Base-by-base conservation (phyloP, 2,797 vertebrate species). In the Cossypha heuglini region DNA sequence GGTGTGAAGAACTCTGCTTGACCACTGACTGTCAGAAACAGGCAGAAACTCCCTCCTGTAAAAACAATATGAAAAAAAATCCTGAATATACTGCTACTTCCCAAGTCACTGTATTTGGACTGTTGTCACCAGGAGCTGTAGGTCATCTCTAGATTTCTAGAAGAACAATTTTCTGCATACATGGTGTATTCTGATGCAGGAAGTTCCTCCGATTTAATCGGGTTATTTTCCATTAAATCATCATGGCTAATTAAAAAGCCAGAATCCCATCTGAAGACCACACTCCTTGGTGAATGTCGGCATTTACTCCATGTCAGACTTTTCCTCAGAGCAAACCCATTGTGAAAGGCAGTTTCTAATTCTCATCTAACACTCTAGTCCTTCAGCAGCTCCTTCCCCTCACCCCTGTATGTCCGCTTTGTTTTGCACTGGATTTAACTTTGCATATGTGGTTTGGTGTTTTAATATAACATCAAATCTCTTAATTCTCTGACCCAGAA, bases 401-500 rank as follows among this genome's bases (percentile, higher is more conserved):
- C 4, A 1, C 48, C 85, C 69, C 79, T 5, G 1, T 75, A 59
- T 3, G 19, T 62, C 64, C 81, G 79, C 75, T 92, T 91, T 95
- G 69, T 89, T 95, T 94, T 86, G 52, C 40, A 3, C 42, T 51
- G 67, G 96, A 86, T 89, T 95, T 90, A 69, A 94, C 80, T 83
- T 93, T 67, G 82, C 61, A 43, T 90, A 66, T 67, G 64, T 69
- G 71, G 58, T 51, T 90, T 68, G 88, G 69, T 91, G 75, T 62
- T 96, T 87, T 86, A 93, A 90, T 84, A 57, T 88, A 96, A 94
- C 93, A 92, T 95, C 87, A 95, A 96, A 96, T 97, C 97, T 94
- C 96, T 96, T 96, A 96, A 97, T 95, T 97, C 97, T 96, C 83
- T 96, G 97, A 97, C 96, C 96, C 86, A 97, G 96, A 97, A 97